A percentile compares a stretch with the other conserved stretches of the same genome.
Conservation (phyloP, 2,113 vertebrate genomes). For the Perca schrenkii region DNA sequence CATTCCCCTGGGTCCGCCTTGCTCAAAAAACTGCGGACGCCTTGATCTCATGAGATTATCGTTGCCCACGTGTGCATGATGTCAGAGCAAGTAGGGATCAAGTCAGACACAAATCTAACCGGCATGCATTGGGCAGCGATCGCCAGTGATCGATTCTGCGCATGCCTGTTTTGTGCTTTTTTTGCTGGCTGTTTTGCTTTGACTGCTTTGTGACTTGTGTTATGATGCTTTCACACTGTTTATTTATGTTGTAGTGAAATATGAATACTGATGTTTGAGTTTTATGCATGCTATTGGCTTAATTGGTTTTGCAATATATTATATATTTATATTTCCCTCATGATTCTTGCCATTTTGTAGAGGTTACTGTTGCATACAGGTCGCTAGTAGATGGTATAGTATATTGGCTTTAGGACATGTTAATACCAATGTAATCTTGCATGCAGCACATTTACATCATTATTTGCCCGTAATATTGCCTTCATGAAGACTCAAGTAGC, state of each 20-base stretch:
- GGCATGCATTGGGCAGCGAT: no score
- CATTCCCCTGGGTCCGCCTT: no score
- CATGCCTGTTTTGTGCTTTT: neutral
- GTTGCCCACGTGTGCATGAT: no score
- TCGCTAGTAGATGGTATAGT: neutral
- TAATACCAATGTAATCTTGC: neutral
- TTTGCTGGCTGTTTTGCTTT: neutral
- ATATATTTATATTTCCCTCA: neutral
- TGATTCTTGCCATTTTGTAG: neutral
- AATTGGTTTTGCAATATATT: neutral
- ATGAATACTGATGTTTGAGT: neutral
- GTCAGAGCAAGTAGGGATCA: no score
- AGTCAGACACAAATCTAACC: no score
- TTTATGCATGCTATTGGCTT: neutral
- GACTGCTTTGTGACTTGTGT: neutral
- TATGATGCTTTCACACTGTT: neutral
- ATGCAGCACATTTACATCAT: neutral
- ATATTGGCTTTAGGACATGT: neutral
- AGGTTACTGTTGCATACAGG: no score
- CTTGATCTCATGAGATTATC: no score
- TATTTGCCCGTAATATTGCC: neutral
- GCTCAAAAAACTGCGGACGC: no score
- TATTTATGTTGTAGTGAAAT: neutral
- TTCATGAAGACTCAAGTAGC: neutral
- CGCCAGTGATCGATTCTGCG: no score